A percentile compares a stretch with the other conserved stretches of the same genome.
These are phyloP conservation scores for Mesoclemmys tuberculata DNA, from an alignment of 2,113 vertebrate genomes.

Conservation along the genomic window DNA sequence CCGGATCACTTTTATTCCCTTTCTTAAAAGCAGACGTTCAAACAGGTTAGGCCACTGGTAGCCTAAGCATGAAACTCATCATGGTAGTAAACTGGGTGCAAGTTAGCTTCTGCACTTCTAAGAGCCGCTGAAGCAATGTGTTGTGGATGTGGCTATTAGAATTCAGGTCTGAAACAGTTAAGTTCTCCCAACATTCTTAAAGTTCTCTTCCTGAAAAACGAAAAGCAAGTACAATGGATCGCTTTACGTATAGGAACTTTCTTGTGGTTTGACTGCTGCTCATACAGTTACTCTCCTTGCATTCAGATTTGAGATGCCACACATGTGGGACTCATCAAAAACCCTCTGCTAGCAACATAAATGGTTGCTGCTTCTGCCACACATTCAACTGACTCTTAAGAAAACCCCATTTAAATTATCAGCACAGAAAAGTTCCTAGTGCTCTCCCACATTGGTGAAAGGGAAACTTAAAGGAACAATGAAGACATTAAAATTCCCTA, in stretches of 20 bases:
- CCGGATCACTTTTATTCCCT: no score
- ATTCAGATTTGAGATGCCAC: neutral
- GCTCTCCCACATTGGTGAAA: neutral
- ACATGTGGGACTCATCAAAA: accelerated
- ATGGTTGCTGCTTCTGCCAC: neutral
- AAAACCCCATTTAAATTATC: neutral
- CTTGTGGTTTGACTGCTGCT: neutral
- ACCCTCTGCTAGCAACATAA: neutral
- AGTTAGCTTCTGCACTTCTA: accelerated
- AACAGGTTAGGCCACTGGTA: neutral
- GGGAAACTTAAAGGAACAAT: conserved; percentile 23
- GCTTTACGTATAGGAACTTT: neutral
- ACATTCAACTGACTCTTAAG: conserved; percentile 5
- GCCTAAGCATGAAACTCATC: neutral
- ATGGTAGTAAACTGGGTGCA: accelerated
- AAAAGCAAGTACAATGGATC: neutral
- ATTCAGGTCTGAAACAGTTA: neutral
- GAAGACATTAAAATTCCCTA: neutral
- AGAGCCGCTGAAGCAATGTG: neutral
- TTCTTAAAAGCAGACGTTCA: no score
- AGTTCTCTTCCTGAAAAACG: accelerated
- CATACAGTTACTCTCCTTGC: accelerated
- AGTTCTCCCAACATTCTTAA: neutral
- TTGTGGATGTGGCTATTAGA: neutral
- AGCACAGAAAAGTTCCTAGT: neutral